Evolutionary conservation across 1,140 invertebrate species (phyloP), one percentile per base, ranked within the genome.

Genomic region (Kradibia gibbosae): DNA sequence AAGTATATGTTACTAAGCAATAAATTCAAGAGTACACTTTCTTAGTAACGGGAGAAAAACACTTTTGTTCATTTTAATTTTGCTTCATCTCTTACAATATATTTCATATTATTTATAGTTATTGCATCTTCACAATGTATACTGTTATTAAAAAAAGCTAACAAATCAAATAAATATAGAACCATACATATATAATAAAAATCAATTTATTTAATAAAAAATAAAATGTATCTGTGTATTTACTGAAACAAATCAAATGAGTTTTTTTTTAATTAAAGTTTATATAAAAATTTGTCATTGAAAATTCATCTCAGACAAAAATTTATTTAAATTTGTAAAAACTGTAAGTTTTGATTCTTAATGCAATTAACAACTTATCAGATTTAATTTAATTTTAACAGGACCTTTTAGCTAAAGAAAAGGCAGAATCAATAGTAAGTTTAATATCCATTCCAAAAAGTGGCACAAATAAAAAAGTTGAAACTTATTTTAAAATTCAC

Each of bases 71-170:
- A n/a, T 57, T 39, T n/a, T 55, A 57, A 60, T 75, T 75, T 42
- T 55, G 36, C 60, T 60, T 75, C 39, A 36, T 75, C 73, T 60
- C 73, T 42, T 55, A 36, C 36, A 36, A 75, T 75, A 60, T 42
- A 75, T 75, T 75, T 57, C 53, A 25, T 28, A 34, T 75, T 60
- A 75, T 75, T 75, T 75, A 75, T 75, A n/a, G 73, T 75, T 75
- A 75, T 75, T 75, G 53, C 55, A 75, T 57, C 53, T 75, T 75
- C 53, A 39, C 70, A 48, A 80, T 48, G 36, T 73, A 71, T 71
- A 39, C 53, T 53, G 28, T 71, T 70, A 55, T 31, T 55, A 17
- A 10, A 13, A 13, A 25, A 53, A 70, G 39, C 36, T 39, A 22
- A 42, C 2, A 70, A 45, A 45, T 8, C 5, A 45, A 45, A 45